Conservation (phyloP, 2,113 vertebrate species). For the Psophia crepitans region DNA sequence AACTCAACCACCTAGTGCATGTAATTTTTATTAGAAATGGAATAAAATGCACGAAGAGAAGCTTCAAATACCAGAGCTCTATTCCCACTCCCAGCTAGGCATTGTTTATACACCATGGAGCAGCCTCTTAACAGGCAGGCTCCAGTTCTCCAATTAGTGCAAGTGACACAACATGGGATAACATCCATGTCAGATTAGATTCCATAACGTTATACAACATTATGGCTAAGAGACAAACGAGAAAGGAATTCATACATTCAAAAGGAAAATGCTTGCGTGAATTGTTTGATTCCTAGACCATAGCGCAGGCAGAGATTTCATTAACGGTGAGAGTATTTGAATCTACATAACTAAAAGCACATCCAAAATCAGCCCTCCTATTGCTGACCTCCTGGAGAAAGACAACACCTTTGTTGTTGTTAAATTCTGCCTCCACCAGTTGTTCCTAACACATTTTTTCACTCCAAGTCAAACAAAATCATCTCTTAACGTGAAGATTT, state of each 20-base stretch:
- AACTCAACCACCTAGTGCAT: rapidly evolving
- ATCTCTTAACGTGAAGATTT: too few species aligned
- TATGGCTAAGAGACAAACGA: not conserved
- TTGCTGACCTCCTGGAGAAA: not conserved
- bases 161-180: not conserved
- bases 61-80: not conserved
- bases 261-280: not conserved
- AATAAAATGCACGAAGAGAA: not conserved
- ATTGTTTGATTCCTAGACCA: not conserved
- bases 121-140: not conserved
- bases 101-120: not conserved
- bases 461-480: not conserved
- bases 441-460: not conserved
- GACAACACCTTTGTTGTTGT: not conserved
- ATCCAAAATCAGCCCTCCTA: not conserved
- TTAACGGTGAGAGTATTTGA: not conserved
- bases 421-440: not conserved
- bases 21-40: not conserved
- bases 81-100: not conserved
- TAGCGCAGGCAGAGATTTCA: not conserved
- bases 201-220: rapidly evolving
- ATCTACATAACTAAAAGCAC: rapidly evolving
- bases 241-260: not conserved
- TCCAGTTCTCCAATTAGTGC: not conserved
- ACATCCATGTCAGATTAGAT: not conserved